Evolutionary conservation across 1,140 invertebrate genomes (phyloP).

Genomic region (Telenomus remus): DNA sequence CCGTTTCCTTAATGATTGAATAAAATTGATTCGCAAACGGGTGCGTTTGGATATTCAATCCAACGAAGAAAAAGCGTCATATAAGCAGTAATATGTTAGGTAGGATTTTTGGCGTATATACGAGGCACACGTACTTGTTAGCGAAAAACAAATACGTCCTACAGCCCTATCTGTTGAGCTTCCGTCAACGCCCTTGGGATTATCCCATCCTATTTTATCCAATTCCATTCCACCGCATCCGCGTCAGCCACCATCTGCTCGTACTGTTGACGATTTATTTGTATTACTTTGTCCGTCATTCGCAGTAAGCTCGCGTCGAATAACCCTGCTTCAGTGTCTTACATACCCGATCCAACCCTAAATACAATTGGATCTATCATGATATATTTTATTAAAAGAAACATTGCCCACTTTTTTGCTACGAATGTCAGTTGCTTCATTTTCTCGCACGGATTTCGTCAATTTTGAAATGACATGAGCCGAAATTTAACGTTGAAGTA

Average conservation of each 20-base stretch:
- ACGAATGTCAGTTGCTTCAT: conserved; percentile 19
- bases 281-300: conserved; percentile 63
- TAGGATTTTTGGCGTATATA: conserved; percentile 56
- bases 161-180: conserved; percentile 60
- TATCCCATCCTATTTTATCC: conserved; percentile 66
- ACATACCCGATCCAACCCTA: conserved; percentile 48
- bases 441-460: conserved; percentile 17
- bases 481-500: too few species aligned
- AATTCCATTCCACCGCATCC: conserved; percentile 61
- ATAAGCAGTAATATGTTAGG: conserved; percentile 53
- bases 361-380: conserved; percentile 56
- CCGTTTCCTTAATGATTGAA: conserved; percentile 22
- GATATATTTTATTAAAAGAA: conserved; percentile 57
- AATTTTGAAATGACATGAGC: conserved; percentile 21
- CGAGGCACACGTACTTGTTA: conserved; percentile 63
- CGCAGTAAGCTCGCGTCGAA: conserved; percentile 52
- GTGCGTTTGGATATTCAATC: conserved; percentile 34
- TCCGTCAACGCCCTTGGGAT: conserved; percentile 66
- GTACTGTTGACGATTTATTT: conserved; percentile 69
- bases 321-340: conserved; percentile 47
- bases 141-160: conserved; percentile 68
- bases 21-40: conserved; percentile 27
- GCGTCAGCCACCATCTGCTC: conserved; percentile 66
- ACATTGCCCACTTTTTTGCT: conserved; percentile 29
- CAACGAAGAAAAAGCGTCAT: conserved; percentile 40